Evolutionary conservation across 2,113 vertebrate genomes (phyloP).

Genomic region (Oplegnathus fasciatus): DNA sequence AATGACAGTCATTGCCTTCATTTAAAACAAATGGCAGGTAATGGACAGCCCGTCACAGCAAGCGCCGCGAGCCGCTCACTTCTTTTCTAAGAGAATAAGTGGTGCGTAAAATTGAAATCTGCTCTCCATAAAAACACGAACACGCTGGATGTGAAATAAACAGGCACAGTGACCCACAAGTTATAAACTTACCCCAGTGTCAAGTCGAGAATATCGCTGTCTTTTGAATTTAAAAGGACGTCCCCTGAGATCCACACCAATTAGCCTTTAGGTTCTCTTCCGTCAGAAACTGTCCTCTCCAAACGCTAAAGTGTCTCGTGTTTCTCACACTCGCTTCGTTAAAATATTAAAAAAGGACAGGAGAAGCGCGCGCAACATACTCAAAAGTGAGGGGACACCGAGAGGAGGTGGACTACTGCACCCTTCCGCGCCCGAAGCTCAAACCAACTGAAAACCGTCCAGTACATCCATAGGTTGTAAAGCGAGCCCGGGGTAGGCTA

Average conservation of each 20-base stretch:
- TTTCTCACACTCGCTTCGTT: conserved; percentile 22
- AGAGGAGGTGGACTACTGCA: conserved; percentile 51
- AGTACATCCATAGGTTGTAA: conserved; percentile 80
- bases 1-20: conserved; percentile 48
- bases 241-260: conserved; percentile 60
- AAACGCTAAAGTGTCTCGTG: conserved; percentile 29
- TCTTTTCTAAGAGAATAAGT: conserved; percentile 8
- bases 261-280: conserved; percentile 22
- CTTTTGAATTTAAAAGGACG: conserved; percentile 29
- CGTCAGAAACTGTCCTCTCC: conserved; percentile 38
- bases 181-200: conserved; percentile 74
- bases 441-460: conserved; percentile 71
- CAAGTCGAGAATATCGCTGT: conserved; percentile 31
- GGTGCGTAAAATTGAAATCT: conserved; percentile 66
- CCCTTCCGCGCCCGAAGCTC: conserved; percentile 60
- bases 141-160: conserved; percentile 9
- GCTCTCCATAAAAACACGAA: conserved; percentile 4
- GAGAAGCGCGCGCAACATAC: conserved; percentile 9
- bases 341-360: neutral
- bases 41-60: neutral
- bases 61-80: conserved; percentile 23
- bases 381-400: conserved; percentile 24
- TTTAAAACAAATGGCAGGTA: conserved; percentile 48
- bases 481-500: conserved; percentile 74
- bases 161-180: conserved; percentile 13